Conservation (phyloP, 2,113 vertebrate genomes). For the Oxyruncus cristatus region DNA sequence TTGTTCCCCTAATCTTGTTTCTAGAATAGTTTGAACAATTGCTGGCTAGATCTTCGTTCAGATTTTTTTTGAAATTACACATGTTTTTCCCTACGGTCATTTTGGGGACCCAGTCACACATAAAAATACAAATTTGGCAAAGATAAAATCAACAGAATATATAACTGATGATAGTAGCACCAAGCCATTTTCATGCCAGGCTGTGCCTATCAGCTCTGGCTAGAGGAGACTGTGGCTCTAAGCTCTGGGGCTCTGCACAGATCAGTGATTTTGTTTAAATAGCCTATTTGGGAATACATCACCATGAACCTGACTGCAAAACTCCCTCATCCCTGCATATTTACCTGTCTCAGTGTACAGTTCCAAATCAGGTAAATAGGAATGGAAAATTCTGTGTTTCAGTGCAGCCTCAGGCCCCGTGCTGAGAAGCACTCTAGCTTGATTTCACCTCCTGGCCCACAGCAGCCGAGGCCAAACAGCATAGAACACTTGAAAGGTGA, state of each 20-base stretch:
- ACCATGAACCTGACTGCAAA: neutral
- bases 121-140: neutral
- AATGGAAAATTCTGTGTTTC: neutral
- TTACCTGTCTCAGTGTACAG: neutral
- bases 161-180: neutral
- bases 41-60: neutral
- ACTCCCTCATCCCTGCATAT: neutral
- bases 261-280: neutral
- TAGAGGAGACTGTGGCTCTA: neutral
- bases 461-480: neutral
- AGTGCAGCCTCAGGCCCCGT: neutral
- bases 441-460: neutral
- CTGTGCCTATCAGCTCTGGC: neutral
- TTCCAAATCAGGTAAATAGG: neutral
- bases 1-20: neutral
- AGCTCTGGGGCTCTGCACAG: neutral
- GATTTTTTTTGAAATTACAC: neutral
- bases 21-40: neutral
- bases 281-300: neutral
- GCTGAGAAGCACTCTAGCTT: neutral
- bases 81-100: neutral
- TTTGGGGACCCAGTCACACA: neutral
- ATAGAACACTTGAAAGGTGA: neutral
- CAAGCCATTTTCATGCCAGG: neutral
- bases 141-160: neutral